These are phyloP conservation scores for Mycetomoellerius zeteki DNA, from an alignment of 1,140 invertebrate species.

Conservation along the genomic window DNA sequence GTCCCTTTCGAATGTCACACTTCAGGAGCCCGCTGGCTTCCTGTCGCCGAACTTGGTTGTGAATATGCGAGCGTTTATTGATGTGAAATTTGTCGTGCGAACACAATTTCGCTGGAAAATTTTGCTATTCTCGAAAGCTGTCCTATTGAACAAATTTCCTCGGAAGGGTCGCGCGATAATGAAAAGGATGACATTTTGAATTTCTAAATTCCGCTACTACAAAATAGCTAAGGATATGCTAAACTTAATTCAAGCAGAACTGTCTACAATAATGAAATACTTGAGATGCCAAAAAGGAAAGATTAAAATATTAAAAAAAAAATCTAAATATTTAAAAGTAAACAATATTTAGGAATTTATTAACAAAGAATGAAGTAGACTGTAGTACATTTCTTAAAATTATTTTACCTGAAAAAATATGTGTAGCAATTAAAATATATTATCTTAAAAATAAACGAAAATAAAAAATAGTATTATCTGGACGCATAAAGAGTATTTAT, in stretches of 20 bases:
- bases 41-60: constrained; percentile 55
- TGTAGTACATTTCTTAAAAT: no score
- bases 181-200: not conserved
- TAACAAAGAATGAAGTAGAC: no score
- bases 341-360: no score
- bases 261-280: not conserved
- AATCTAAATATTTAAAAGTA: no score
- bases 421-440: no score
- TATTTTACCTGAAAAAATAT: no score
- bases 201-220: not conserved
- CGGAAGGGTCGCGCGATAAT: not conserved
- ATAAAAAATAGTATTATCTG: no score
- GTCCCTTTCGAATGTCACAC: constrained; percentile 56
- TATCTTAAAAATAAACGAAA: no score
- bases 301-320: not conserved
- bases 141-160: constrained; percentile 13
- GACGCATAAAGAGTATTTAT: no score
- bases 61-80: constrained; percentile 60
- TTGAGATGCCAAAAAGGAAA: not conserved
- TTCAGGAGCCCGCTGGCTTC: constrained; percentile 31
- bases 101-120: constrained; percentile 26
- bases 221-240: not conserved
- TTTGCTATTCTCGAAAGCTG: not conserved
- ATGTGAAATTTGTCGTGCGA: constrained; percentile 69
- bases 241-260: not conserved